These are phyloP conservation scores for Spodoptera exigua DNA, from an alignment of 2,888 invertebrate genomes.

Conservation along the genomic window DNA sequence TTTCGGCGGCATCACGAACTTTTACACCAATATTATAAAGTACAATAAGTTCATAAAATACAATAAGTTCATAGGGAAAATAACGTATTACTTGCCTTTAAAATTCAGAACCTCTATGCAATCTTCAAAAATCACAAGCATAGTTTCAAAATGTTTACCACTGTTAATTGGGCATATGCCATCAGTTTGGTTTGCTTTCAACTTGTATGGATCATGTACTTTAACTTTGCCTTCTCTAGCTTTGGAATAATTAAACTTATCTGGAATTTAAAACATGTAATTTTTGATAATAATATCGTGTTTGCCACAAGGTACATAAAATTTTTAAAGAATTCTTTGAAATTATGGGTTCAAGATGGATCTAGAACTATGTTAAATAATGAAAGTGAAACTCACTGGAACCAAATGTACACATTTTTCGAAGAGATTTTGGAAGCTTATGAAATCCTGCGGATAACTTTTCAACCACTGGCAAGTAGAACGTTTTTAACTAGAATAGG, in stretches of 20 bases:
- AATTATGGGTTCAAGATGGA: too few species aligned
- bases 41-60: too few species aligned
- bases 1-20: background rate
- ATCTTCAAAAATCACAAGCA: background rate
- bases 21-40: background rate
- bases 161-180: background rate
- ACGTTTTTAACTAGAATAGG: too few species aligned
- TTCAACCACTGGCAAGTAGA: background rate
- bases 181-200: background rate
- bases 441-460: background rate
- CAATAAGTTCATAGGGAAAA: background rate
- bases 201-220: background rate
- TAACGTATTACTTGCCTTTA: background rate
- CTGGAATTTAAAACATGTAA: too few species aligned
- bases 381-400: constrained; percentile 7
- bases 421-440: constrained; percentile 11
- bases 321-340: too few species aligned
- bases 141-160: background rate
- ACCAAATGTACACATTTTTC: constrained; percentile 5
- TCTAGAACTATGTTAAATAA: background rate
- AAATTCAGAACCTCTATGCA: background rate
- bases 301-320: too few species aligned
- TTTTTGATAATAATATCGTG: too few species aligned
- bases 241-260: too few species aligned
- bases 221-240: background rate